Base-by-base conservation (phyloP, 2,113 vertebrate species). In the Corythornis vintsioides region DNA sequence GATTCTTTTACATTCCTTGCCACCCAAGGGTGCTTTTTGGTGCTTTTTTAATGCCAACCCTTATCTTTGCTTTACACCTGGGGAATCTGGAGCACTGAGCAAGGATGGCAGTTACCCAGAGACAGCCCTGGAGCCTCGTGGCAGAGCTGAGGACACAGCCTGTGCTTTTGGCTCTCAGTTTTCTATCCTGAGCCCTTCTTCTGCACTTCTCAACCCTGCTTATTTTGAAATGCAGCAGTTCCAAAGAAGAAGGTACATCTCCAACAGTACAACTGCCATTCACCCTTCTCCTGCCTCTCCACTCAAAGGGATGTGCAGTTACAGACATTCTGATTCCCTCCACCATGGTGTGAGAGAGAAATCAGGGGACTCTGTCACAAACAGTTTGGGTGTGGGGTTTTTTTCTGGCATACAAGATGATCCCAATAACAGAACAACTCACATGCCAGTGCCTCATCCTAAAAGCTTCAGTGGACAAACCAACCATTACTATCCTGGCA, bases 31-130 rank as follows among this genome's bases (percentile, higher is more conserved):
- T 50, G 48, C 48, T 24, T 50, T 50, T 50, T 50, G 48, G 48
- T 83, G 38, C 28, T 61, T 77, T 52, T 88, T 83, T 77, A 60
- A 63, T 55, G 26, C 38, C 88, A 94, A 74, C 64, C 76, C 61
- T 90, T 92, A 83, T 72, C 86, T 86, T 70, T 64, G 65, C 73
- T 78, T 84, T 74, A 81, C 65, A 90, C 60, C 45, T 83, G 56
- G 33, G 24, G 71, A 74, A 83, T 88, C 25, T 15, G 26, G 50
- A 96, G 69, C 50, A 61, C 50, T 55, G 21, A 76, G 31, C 10
- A 66, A 66, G 10, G 13, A 35, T 52, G 19, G 47, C 33, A 40
- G 24, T 67, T 22, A 28, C 5, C 38, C 76, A 59, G 76, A 59
- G 1, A 3, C 17, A 65, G 33, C 25, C 21, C 67, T 52, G 38